Evolutionary conservation across 2,888 invertebrate genomes (phyloP).

Genomic region (Plebejus melissa): DNA sequence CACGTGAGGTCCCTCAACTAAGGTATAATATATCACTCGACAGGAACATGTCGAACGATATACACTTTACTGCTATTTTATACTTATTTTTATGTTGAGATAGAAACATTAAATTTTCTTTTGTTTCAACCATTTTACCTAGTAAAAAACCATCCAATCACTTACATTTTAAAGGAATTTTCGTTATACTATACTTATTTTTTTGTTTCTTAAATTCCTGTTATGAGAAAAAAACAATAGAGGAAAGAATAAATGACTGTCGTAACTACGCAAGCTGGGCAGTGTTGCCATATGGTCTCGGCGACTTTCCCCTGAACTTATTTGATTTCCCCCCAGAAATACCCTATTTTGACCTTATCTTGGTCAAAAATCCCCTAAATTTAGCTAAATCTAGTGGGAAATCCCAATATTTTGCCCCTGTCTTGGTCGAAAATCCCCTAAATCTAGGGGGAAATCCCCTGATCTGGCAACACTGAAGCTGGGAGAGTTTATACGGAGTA

Average conservation of each 20-base stretch:
- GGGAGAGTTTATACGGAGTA: no score
- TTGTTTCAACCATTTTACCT: neutral
- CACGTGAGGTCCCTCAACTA: constrained; percentile 38
- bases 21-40: constrained; percentile 21
- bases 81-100: neutral
- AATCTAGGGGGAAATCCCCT: no score
- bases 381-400: no score
- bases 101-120: neutral
- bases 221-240: neutral
- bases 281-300: no score
- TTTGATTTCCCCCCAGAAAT: no score
- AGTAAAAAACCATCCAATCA: neutral
- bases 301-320: no score
- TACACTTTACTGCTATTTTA: constrained; percentile 11
- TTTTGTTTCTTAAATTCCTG: neutral
- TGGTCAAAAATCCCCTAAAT: no score
- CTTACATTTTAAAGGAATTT: neutral
- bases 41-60: neutral
- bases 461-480: neutral
- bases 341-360: no score
- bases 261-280: neutral
- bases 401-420: no score
- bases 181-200: neutral
- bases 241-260: neutral
- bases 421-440: no score